Conservation (phyloP, 2,113 vertebrate genomes). For the Chaetodon auriga region DNA sequence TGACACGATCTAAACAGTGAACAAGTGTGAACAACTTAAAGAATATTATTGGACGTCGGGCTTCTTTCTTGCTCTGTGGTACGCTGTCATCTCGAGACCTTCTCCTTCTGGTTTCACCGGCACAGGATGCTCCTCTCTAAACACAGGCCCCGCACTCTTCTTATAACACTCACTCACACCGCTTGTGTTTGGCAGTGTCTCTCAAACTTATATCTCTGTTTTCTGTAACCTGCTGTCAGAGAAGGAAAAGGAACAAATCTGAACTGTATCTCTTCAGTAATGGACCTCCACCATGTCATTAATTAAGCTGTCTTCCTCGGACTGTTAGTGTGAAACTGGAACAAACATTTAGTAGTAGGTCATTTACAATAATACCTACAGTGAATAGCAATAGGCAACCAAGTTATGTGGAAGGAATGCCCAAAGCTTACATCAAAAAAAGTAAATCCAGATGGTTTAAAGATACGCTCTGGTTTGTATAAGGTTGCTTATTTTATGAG, state of each 20-base stretch:
- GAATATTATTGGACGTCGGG: constrained; percentile 63
- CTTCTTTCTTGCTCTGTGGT: constrained; percentile 53
- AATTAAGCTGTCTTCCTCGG: not conserved
- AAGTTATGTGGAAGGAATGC: not conserved
- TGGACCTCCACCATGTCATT: not conserved
- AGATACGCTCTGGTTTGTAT: constrained; percentile 24
- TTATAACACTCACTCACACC: constrained; percentile 54
- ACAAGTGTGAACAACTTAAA: constrained; percentile 40
- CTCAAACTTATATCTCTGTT: constrained; percentile 48
- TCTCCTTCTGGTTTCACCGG: constrained; percentile 51
- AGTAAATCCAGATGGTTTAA: not conserved
- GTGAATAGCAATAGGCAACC: not conserved
- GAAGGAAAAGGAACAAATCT: constrained; percentile 16
- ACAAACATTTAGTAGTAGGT: not conserved
- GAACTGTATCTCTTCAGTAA: constrained; percentile 30
- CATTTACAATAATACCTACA: not conserved
- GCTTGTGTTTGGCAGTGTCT: constrained; percentile 47
- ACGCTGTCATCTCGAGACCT: constrained; percentile 32
- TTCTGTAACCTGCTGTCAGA: constrained; percentile 56
- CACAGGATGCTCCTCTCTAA: constrained; percentile 78
- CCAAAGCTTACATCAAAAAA: constrained; percentile 6
- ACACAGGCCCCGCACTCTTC: constrained; percentile 58
- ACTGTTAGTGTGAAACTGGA: not conserved
- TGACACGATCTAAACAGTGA: constrained; percentile 40
- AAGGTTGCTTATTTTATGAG: constrained; percentile 12